Evolutionary conservation across 2,113 vertebrate species (phyloP), one percentile per base, ranked within the genome.

Genomic region (Sceloporus tristichus): DNA sequence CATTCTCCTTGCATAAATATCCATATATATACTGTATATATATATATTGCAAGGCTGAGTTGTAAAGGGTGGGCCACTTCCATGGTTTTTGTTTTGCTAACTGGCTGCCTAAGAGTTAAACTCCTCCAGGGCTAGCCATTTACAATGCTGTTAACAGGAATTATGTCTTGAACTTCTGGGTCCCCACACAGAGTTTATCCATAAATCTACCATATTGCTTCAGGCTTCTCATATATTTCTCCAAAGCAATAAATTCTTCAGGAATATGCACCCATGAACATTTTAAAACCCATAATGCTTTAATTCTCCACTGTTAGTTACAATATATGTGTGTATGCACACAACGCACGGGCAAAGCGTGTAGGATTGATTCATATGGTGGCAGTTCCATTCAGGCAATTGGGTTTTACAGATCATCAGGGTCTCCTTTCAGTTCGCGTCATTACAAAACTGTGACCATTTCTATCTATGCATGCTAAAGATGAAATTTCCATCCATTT

Each of bases 141-240:
- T 84, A 79, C 81, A 84, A 38, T 27, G 87, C 59, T 77, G 73
- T 83, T 88, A 88, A 88, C 73, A 34, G 80, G 87, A 88, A 77
- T 88, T 88, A 83, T 88, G 80, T 68, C 48, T 78, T 83, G 59
- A 88, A 88, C 80, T 77, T 29, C 23, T 11, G 73, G 74, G 74
- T 62, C 81, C 27, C 75, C 66, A 48, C 27, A 59, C 34, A 42
- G 65, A 82, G 65, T 48, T 77, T 79, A 88, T 79, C 82, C 76
- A 84, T 88, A 88, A 88, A 84, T 88, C 87, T 84, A 62, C 75
- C 48, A 29, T 62, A 78, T 88, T 71, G 82, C 82, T 78, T 71
- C 65, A 79, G 87, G 74, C 75, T 56, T 78, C 87, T 73, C 62
- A 84, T 88, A 84, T 88, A 84, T 88, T 79, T 88, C 66, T 84